Evolutionary conservation across 2,888 invertebrate genomes (phyloP).

Genomic region (Microplitis manilae): DNA sequence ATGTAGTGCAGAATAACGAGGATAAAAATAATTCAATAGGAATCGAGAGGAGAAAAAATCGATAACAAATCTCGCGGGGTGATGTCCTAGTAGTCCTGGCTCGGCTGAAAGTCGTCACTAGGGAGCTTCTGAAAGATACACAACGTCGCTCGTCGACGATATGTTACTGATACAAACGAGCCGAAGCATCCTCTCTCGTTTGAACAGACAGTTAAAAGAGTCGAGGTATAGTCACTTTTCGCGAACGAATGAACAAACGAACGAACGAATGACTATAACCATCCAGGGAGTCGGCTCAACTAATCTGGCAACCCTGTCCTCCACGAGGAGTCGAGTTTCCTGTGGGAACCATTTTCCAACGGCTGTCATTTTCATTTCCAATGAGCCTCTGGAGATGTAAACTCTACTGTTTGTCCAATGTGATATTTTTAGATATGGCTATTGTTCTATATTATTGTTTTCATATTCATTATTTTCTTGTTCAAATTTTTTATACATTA

Average conservation of each 20-base stretch:
- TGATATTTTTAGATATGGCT: not conserved
- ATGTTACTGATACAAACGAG: conserved; percentile 33
- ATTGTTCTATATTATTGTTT: conserved; percentile 6
- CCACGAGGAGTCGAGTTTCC: conserved; percentile 12
- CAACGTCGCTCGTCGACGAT: conserved; percentile 32
- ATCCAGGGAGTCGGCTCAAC: conserved; percentile 20
- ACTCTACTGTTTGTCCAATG: not conserved
- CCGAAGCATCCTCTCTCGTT: conserved; percentile 1
- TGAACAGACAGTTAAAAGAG: not conserved
- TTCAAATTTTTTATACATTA: not conserved
- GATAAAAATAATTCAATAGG: conserved; percentile 17
- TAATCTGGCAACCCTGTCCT: conserved; percentile 32
- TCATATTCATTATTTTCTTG: not conserved
- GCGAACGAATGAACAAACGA: conserved; percentile 4
- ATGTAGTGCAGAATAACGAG: not conserved
- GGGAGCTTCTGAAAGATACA: conserved; percentile 36
- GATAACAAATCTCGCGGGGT: conserved; percentile 33
- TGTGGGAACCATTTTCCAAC: conserved; percentile 36
- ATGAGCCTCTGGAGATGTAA: conserved; percentile 20
- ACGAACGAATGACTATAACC: conserved; percentile 27
- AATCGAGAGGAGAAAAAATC: conserved; percentile 29
- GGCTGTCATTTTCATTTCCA: conserved; percentile 28
- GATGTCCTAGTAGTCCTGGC: conserved; percentile 1
- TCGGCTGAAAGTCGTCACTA: conserved; percentile 33
- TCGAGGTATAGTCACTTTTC: conserved; percentile 14